phyloP scores from a whole-genome alignment of 2,113 vertebrate species.

The Micronycteris hirsuta region DNA sequence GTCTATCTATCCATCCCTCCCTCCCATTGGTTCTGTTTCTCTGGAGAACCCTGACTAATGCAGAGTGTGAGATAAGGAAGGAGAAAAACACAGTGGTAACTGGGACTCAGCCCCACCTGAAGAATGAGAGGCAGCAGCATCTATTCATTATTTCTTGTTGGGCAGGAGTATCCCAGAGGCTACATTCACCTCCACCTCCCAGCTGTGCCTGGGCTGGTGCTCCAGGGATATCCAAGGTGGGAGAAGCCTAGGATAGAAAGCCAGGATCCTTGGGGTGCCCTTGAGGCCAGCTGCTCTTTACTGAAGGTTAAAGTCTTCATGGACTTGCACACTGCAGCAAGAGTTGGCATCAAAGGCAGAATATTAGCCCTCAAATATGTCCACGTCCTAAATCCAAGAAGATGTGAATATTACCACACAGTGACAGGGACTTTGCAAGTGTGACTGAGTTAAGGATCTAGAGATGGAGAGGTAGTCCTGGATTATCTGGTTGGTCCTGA shows the following conservation, averaged over 20 bases:
- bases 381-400: background rate
- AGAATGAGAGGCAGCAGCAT: background rate
- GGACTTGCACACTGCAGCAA: too few species aligned
- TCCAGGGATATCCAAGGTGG: background rate
- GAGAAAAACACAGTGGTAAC: background rate
- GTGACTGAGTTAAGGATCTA: background rate
- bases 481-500: background rate
- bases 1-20: background rate
- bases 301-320: rapidly evolving
- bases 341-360: background rate
- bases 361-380: too few species aligned
- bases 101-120: background rate
- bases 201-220: background rate
- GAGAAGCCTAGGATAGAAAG: background rate
- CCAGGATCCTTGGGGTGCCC: background rate
- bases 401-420: background rate
- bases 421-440: background rate
- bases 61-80: background rate
- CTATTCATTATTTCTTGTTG: background rate
- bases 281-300: background rate
- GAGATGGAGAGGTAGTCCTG: background rate
- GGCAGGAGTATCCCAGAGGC: too few species aligned
- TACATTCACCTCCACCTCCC: background rate
- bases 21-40: background rate
- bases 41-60: background rate